Base-by-base conservation (phyloP, 2,888 invertebrate genomes). In the Chouioia cunea region DNA sequence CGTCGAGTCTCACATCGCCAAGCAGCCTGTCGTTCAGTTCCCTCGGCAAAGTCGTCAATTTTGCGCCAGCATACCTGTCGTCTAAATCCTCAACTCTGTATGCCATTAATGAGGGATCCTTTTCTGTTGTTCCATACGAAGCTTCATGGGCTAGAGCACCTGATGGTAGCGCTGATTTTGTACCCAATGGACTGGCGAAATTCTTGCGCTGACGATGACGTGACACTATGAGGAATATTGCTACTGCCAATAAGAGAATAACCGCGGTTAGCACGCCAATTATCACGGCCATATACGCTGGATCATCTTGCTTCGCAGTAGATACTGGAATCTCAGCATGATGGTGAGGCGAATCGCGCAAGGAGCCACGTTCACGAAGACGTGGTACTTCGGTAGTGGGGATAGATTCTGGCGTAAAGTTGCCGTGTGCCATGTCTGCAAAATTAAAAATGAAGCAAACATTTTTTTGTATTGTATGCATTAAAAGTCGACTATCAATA, bases 61-160 rank as follows among this genome's bases (percentile, higher is more conserved):
- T 85, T 14, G 83, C 81, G 2, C 84, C 85, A 2, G 83, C 82
- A 74, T 85, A 85, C 59, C 85, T 78, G 75, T 88, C 90, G 76
- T 92, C 92, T 23, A 89, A 86, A 76, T 89, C 89, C 64, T 89
- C 89, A 54, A 89, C 88, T 48, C 88, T 87, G 77, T 89, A 89
- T 15, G 89, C 84, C 80, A 87, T 86, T 59, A 87, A 82, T 74
- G 81, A 87, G 78, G 80, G 88, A 83, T 73, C 91, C 78, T 88
- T 88, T 68, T 89, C 88, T 27, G 87, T 86, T 43, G 86, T 87
- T 12, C 87, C 88, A 78, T 87, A 88, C 23, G 88, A 87, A 59
- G 88, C 88, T 75, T 88, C 88, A 2, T 88, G 86, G 72, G 88
- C 87, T 75, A 89, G 85, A 76, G 83, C 84, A 43, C 83, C 81